Evolutionary conservation across 2,113 vertebrate species (phyloP), one percentile per base, ranked within the genome.

Genomic region (Carassius auratus): DNA sequence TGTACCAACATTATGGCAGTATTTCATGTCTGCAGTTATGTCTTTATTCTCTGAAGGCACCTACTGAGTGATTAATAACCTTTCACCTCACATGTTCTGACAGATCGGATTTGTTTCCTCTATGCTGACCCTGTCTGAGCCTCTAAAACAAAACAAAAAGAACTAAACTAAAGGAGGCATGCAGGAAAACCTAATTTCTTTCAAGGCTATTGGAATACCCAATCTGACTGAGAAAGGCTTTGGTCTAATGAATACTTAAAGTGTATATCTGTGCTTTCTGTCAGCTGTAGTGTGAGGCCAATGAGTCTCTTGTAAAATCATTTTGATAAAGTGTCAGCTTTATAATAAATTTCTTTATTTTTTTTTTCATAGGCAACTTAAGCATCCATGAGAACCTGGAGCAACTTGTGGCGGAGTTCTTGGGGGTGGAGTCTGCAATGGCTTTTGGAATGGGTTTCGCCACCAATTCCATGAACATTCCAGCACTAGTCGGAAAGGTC

Each of bases 381-480:
- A 96, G 97, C 89, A 96, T 94, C 77, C 97, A 98, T 3, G 96
- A 98, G 90, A 96, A 97, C 77, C 84, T 98, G 92, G 97, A 99
- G 90, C 93, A 92, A 61, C 93, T 97, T 85, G 92, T 96, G 82
- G 97, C 97, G 30, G 92, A 90, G 69, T 99, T 97, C 89, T 94
- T 98, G 83, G 97, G 97, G 9, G 96, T 99, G 87, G 97, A 99
- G 89, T 95, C 97, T 26, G 97, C 97, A 86, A 97, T 99, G 97
- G 87, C 94, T 0, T 99, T 97, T 55, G 97, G 97, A 86, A 99
- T 99, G 97, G 97, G 97, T 4, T 99, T 99, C 85, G 97, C 97
- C 42, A 98, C 97, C 76, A 99, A 98, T 87, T 98, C 97, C 66
- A 99, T 98, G 97, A 98, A 98, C 92, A 98, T 99, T 88, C 97